phyloP scores from a whole-genome alignment of 2,797 vertebrate genomes.

The Phataginus tricuspis region DNA sequence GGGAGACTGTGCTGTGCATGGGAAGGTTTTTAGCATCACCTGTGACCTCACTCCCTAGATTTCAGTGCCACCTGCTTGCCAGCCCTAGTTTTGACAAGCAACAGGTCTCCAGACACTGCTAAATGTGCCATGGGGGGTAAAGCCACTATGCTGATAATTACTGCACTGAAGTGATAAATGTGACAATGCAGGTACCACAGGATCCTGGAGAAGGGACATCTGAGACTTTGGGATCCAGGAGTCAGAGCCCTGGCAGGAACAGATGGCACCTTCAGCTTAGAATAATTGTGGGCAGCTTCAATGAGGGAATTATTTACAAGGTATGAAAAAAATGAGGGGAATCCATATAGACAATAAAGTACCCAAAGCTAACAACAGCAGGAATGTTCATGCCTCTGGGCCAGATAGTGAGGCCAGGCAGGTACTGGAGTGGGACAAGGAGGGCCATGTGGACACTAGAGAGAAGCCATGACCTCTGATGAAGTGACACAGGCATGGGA shows the following conservation, averaged over 20 bases:
- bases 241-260: not conserved
- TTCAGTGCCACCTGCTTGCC: not conserved
- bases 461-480: not conserved
- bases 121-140: not conserved
- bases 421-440: not conserved
- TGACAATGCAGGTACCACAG: not conserved
- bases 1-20: not conserved
- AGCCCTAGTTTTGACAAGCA: not conserved
- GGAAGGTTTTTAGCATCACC: not conserved
- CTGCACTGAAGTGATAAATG: not conserved
- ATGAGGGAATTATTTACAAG: not conserved
- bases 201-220: too few species aligned
- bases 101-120: not conserved
- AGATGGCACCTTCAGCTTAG: not conserved
- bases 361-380: not conserved
- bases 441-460: not conserved
- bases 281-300: not conserved
- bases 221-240: not conserved
- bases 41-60: not conserved
- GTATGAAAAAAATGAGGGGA: not conserved
- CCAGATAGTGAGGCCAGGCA: not conserved
- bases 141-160: not conserved
- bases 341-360: rapidly evolving
- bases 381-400: not conserved
- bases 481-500: not conserved